Base-by-base conservation (phyloP, 2,797 vertebrate species). In the Setipinna tenuifilis region DNA sequence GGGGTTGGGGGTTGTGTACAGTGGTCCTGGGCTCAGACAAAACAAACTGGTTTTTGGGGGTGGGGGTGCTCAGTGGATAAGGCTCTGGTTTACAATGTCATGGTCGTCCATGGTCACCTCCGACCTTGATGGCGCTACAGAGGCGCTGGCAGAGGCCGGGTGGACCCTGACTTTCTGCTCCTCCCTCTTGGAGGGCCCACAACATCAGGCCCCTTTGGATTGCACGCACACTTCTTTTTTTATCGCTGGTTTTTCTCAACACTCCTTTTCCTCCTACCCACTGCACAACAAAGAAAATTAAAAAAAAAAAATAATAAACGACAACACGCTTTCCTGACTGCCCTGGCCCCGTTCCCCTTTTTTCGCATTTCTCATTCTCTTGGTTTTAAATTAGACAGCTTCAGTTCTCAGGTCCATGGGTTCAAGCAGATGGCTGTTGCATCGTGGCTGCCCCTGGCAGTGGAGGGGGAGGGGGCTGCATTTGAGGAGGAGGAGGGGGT, bases 21-120 rank as follows among this genome's bases (percentile, higher is more conserved):
- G 71, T 88, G 87, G 87, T 91, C 90, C 89, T 86, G 88, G 90
- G 88, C 83, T 88, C 87, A 87, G 87, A 87, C 87, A 88, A 87
- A 82, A 84, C 6, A 82, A 83, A 84, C 82, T 54, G 83, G 75
- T 21, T 44, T 16, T 71, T 35, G 82, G 86, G 85, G 50, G 75
- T 86, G 80, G 83, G 82, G 83, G 85, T 82, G 81, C 25, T 85
- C 83, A 85, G 87, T 92, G 91, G 88, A 94, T 95, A 96, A 95
- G 94, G 95, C 95, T 95, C 94, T 92, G 94, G 93, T 93, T 91
- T 91, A 94, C 90, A 94, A 94, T 90, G 90, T 93, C 92, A 93
- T 94, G 92, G 89, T 94, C 92, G 81, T 92, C 90, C 93, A 92
- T 90, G 90, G 92, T 93, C 93, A 92, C 89, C 88, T 80, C 87